Percentiles rank a stretch among this genome's conserved stretches.
phyloP scores from a whole-genome alignment of 2,888 invertebrate genomes.

The Deroplatys truncata region DNA sequence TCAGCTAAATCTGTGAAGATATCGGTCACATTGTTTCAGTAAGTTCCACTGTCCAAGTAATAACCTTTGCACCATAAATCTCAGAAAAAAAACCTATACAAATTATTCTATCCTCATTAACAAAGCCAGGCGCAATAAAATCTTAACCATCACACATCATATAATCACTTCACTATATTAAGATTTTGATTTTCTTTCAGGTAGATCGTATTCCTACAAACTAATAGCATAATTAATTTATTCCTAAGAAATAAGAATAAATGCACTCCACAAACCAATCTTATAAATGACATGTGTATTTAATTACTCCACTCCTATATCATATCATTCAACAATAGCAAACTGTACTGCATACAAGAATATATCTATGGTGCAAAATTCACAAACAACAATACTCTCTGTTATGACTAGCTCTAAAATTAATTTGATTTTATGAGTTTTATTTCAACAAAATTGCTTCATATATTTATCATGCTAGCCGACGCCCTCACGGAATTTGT shows the following conservation, averaged over 20 bases:
- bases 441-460: not conserved
- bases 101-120: not conserved
- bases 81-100: not conserved
- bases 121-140: not conserved
- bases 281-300: not conserved
- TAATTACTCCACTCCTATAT: not conserved
- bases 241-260: slow-evolving; percentile 1
- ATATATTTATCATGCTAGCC: not conserved
- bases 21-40: not conserved
- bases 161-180: not conserved
- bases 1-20: too few species aligned
- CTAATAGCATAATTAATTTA: not conserved
- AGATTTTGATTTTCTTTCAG: slow-evolving; percentile 12
- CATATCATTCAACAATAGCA: slow-evolving; percentile 3
- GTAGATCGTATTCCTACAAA: not conserved
- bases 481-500: not conserved
- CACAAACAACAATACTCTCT: slow-evolving; percentile 9
- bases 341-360: slow-evolving; percentile 16
- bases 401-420: not conserved
- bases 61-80: not conserved
- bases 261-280: not conserved
- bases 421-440: not conserved
- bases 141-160: not conserved
- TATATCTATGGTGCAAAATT: slow-evolving; percentile 13
- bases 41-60: not conserved